Conservation (phyloP, 2,888 invertebrate species). For the Conus canariensis region DNA sequence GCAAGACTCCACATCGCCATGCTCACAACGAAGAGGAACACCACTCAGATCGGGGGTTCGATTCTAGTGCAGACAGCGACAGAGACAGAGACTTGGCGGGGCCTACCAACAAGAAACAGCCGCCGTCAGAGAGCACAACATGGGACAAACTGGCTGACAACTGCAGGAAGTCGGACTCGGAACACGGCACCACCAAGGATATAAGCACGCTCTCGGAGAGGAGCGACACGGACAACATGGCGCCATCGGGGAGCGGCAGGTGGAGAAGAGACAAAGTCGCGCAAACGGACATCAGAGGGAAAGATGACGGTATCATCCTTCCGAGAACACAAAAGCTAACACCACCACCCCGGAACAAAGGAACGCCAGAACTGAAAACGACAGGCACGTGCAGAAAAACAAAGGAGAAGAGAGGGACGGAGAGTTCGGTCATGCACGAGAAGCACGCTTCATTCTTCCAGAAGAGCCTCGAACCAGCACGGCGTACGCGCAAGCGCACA, state of each 20-base stretch:
- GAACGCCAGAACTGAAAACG: background rate
- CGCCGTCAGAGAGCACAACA: background rate
- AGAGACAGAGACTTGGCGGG: background rate
- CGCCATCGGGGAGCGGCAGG: background rate
- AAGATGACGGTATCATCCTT: background rate
- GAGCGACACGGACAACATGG: background rate
- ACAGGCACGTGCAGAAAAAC: background rate
- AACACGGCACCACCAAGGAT: background rate
- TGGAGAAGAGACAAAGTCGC: background rate
- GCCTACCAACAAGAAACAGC: background rate
- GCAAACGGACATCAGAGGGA: background rate
- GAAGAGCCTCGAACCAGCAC: background rate
- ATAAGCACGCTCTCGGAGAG: background rate
- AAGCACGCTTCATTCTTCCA: background rate
- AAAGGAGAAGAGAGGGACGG: background rate
- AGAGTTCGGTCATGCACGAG: background rate
- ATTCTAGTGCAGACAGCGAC: background rate
- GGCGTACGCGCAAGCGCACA: conserved; percentile 16
- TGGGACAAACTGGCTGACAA: background rate
- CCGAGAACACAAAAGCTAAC: background rate
- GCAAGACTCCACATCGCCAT: background rate
- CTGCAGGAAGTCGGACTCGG: background rate
- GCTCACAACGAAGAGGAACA: background rate
- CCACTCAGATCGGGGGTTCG: background rate
- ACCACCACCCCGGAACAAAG: background rate